Conservation (phyloP, 1,140 invertebrate genomes). For the Saxidomus purpurata region DNA sequence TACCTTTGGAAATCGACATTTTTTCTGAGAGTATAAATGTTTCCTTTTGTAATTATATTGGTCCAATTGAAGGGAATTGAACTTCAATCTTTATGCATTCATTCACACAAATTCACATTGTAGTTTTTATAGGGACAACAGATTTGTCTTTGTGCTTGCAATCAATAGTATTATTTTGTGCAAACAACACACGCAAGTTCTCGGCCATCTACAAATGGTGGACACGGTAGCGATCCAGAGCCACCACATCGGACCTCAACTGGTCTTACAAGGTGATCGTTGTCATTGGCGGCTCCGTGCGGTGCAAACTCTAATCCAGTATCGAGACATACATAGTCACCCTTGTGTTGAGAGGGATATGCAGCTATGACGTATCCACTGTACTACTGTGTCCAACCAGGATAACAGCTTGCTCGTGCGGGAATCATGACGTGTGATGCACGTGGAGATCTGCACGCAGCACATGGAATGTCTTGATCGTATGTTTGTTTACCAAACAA, state of each 20-base stretch:
- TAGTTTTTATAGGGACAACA: too few species aligned
- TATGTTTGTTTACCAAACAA: background rate
- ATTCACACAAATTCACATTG: too few species aligned
- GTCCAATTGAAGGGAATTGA: too few species aligned
- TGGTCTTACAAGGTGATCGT: slow-evolving; percentile 66
- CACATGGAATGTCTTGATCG: slow-evolving; percentile 63
- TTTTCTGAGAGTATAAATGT: too few species aligned
- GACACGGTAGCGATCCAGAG: slow-evolving; percentile 69
- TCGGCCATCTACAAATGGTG: slow-evolving; percentile 61
- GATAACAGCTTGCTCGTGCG: slow-evolving; percentile 48
- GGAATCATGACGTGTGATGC: slow-evolving; percentile 63
- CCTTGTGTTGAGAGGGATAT: background rate
- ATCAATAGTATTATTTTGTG: slow-evolving; percentile 59
- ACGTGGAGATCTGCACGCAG: slow-evolving; percentile 54
- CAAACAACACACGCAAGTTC: slow-evolving; percentile 75
- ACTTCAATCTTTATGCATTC: too few species aligned
- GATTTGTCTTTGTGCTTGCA: background rate
- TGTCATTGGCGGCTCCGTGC: slow-evolving; percentile 16
- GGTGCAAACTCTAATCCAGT: background rate
- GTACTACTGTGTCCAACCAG: slow-evolving; percentile 68
- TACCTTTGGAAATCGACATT: too few species aligned
- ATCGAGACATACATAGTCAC: slow-evolving; percentile 18
- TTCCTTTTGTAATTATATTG: too few species aligned
- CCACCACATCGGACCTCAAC: slow-evolving; percentile 49
- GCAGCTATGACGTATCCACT: slow-evolving; percentile 67